phyloP scores from a whole-genome alignment of 2,113 vertebrate genomes.

The Stegostoma tigrinum region DNA sequence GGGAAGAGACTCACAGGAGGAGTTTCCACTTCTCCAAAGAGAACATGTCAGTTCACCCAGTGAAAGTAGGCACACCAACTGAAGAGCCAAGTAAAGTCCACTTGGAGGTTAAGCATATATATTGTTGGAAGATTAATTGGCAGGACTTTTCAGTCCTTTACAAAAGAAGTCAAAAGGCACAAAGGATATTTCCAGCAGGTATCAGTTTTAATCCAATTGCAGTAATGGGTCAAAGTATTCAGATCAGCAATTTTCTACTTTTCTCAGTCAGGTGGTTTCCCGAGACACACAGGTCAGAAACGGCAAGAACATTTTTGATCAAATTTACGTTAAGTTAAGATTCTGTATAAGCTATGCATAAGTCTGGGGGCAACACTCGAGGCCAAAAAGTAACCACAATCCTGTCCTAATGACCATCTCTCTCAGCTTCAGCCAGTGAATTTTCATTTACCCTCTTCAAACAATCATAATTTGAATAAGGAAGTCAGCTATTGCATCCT shows the following conservation, averaged over 20 bases:
- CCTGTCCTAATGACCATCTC: not conserved
- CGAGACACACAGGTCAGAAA: not conserved
- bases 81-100: not conserved
- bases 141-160: not conserved
- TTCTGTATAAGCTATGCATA: not conserved
- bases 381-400: not conserved
- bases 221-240: not conserved
- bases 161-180: not conserved
- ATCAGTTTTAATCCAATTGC: not conserved
- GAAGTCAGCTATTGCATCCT: not conserved
- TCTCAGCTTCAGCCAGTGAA: not conserved
- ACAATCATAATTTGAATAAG: not conserved
- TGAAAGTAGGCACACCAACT: not conserved
- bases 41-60: not conserved
- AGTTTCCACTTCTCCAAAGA: not conserved
- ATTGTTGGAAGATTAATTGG: not conserved
- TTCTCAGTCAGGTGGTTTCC: not conserved
- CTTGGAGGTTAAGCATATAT: not conserved
- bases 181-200: not conserved
- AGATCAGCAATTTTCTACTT: not conserved
- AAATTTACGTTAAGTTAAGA: not conserved
- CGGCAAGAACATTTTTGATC: not conserved
- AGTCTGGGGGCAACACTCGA: too few relatives aligned
- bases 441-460: not conserved
- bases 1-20: not conserved